phyloP scores from a whole-genome alignment of 2,888 invertebrate genomes.

The Amaurobius ferox region DNA sequence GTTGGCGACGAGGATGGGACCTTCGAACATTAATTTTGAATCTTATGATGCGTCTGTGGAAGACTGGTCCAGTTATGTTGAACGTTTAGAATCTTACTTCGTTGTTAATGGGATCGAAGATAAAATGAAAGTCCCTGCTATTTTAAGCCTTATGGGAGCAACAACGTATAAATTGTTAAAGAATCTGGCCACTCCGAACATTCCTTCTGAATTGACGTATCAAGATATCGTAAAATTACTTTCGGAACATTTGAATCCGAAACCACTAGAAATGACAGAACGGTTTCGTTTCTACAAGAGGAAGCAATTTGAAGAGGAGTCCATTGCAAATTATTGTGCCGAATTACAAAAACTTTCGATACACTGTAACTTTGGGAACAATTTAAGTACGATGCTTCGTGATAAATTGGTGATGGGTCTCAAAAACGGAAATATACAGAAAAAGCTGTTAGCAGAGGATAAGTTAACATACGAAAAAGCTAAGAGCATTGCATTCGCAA shows the following conservation, averaged over 20 bases:
- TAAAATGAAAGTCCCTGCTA: conserved; percentile 37
- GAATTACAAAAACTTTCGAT: conserved; percentile 47
- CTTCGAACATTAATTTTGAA: conserved; percentile 42
- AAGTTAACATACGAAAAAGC: conserved; percentile 54
- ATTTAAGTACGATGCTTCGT: conserved; percentile 46
- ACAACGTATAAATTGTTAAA: too few species aligned
- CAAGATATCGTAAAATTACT: too few species aligned
- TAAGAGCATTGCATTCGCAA: conserved; percentile 54
- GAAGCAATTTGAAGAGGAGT: too few species aligned
- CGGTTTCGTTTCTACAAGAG: too few species aligned
- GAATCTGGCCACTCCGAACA: too few species aligned
- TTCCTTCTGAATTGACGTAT: too few species aligned
- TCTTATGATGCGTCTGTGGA: conserved; percentile 40
- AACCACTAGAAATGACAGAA: too few species aligned
- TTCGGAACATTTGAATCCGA: too few species aligned
- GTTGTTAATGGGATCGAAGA: conserved; percentile 36
- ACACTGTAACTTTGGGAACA: conserved; percentile 49
- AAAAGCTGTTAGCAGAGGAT: conserved; percentile 54
- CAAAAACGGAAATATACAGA: conserved; percentile 47
- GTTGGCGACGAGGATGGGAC: too few species aligned
- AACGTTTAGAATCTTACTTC: conserved; percentile 42
- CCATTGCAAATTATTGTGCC: too few species aligned
- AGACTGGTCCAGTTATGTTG: conserved; percentile 39
- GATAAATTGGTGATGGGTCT: conserved; percentile 52
- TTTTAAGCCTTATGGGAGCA: conserved; percentile 39